Evolutionary conservation across 2,888 invertebrate species (phyloP).

Genomic region (Eurytoma adleriae): DNA sequence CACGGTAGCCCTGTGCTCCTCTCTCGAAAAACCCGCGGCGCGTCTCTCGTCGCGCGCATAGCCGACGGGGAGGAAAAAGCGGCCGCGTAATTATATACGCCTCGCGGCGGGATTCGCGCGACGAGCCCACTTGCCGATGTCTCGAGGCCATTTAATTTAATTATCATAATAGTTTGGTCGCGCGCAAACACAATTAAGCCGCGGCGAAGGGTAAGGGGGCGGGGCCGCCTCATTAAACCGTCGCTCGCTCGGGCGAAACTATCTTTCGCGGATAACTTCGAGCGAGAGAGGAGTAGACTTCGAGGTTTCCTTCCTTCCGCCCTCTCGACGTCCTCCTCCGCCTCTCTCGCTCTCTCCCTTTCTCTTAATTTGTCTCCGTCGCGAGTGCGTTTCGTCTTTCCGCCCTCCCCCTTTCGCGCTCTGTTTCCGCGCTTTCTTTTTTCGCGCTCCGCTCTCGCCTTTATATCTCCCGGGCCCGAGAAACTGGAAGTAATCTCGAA

Average conservation of each 20-base stretch:
- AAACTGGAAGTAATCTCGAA: slow-evolving; percentile 53
- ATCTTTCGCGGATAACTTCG: slow-evolving; percentile 29
- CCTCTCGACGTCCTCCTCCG: slow-evolving; percentile 8
- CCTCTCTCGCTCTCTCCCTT: slow-evolving; percentile 1
- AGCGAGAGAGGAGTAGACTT: slow-evolving; percentile 19
- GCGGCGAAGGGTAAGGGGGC: neutral
- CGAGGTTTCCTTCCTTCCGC: slow-evolving; percentile 47
- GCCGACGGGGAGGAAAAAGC: neutral
- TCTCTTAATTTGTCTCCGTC: slow-evolving; percentile 49
- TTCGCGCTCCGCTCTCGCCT: neutral
- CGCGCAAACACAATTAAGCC: slow-evolving; percentile 51
- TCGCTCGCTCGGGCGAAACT: slow-evolving; percentile 42
- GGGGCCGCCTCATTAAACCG: slow-evolving; percentile 46
- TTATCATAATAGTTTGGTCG: slow-evolving; percentile 52
- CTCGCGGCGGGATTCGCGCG: slow-evolving; percentile 17
- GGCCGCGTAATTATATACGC: neutral
- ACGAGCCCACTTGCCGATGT: slow-evolving; percentile 39
- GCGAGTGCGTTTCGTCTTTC: neutral
- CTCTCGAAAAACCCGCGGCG: too few species aligned
- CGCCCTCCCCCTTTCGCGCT: neutral
- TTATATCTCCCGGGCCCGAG: slow-evolving; percentile 32
- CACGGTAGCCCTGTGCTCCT: too few species aligned
- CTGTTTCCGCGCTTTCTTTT: neutral
- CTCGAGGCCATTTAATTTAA: slow-evolving; percentile 53
- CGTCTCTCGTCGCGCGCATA: neutral